Evolutionary conservation across 2,797 vertebrate species (phyloP), one percentile per base, ranked within the genome.

Genomic region (Coregonus ussuriensis): DNA sequence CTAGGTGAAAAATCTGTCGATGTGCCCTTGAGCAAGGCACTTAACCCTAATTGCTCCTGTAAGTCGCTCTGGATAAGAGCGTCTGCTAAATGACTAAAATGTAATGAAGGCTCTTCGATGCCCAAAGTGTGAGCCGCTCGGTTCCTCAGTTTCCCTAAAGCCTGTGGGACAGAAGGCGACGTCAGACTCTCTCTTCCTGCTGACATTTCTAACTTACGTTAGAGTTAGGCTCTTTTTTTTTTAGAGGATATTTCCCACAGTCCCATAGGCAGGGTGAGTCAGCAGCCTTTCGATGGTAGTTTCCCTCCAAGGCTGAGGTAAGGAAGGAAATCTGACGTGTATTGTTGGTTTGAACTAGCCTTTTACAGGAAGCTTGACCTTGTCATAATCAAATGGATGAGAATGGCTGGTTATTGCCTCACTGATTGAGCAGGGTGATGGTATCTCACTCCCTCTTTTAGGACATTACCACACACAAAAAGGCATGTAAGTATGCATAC

Each of bases 321-420:
- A 87, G 84, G 82, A 86, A 79, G 69, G 70, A 79, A 74, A 41
- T 54, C 18, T 75, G 74, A 69, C 21, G 25, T 29, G 35, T 18
- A 72, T 33, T 37, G 54, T 53, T 53, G 35, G 31, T 29, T 56
- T 56, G 16, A 56, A n/a, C n/a, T 56, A 18, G 53, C 53, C 53
- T 18, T 56, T 56, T 56, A 62, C 35, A 72, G 74, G 79, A 85
- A 79, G 62, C 53, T 21, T 33, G 1, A 74, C 4, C 33, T 41
- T 74, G 51, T 83, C 74, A 66, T 67, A 76, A 47, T 59, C 29
- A 78, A 53, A 71, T 4, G 41, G 9, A 7, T 37, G 77, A 80
- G 83, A 83, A 83, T 80, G n/a, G 29, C n/a, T 67, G 0, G 25
- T 74, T 81, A 70, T 78, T 69, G 15, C 31, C 69, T 83, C 51